Percentiles rank a stretch among this genome's conserved stretches.
These are phyloP conservation scores for Melanophora roralis DNA, from an alignment of 2,888 invertebrate genomes.

Conservation along the genomic window DNA sequence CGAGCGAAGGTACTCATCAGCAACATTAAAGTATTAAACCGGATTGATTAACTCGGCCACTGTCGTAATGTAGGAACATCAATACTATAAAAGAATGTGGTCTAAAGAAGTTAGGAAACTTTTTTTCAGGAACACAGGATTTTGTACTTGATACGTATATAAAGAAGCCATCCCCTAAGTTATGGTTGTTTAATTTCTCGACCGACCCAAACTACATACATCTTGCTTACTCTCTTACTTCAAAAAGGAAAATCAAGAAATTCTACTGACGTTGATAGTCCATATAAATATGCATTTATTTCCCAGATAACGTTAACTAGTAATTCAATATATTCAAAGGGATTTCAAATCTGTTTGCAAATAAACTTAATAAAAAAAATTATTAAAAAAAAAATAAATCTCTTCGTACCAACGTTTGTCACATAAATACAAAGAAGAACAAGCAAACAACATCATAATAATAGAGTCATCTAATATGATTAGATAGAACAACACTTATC, in stretches of 20 bases:
- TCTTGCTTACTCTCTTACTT: background rate
- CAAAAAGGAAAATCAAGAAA: background rate
- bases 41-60: too few relatives aligned
- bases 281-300: background rate
- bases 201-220: too few relatives aligned
- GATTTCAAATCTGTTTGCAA: conserved; percentile 29
- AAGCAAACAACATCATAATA: conserved; percentile 40
- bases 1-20: too few relatives aligned
- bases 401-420: conserved; percentile 4
- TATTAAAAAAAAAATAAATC: conserved; percentile 15
- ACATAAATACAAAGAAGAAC: conserved; percentile 16
- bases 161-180: too few relatives aligned
- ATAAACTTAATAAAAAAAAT: conserved; percentile 13
- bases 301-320: background rate
- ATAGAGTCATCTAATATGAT: conserved; percentile 63
- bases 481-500: conserved; percentile 58
- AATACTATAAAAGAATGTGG: too few relatives aligned
- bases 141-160: too few relatives aligned
- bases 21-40: too few relatives aligned
- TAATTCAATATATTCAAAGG: conserved; percentile 29
- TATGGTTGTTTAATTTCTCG: too few relatives aligned
- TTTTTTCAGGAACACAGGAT: too few relatives aligned
- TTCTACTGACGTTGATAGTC: background rate
- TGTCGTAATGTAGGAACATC: too few relatives aligned
- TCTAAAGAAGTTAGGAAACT: too few relatives aligned